Evolutionary conservation across 1,140 invertebrate species (phyloP), one percentile per base, ranked within the genome.

Genomic region (Coelopa frigida): DNA sequence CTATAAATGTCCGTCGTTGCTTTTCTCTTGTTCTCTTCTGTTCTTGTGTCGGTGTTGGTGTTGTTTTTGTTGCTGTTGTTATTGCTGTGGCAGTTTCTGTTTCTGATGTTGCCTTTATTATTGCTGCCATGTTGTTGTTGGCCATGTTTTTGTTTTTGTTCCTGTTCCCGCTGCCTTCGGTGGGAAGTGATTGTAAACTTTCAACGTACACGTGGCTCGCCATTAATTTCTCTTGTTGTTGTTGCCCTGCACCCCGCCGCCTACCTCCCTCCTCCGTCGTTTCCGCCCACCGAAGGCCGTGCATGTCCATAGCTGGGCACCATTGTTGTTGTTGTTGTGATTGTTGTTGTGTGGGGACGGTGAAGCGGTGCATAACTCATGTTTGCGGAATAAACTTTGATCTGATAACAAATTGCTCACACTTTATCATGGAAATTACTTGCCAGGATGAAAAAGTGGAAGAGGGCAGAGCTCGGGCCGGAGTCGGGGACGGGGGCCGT

Each of bases 361-460:
- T n/a, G n/a, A n/a, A n/a, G n/a, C n/a, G n/a, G n/a, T n/a, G 31
- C 33, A 43, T 43, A 43, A 43, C 31, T 43, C 41, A 43, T 43
- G 14, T 15, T 27, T 42, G 22, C 33, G 18, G 10, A 22, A 38
- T 21, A 22, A 38, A 12, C 4, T 21, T 22, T 42, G 40, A 31
- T 42, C 40, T 42, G 22, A 43, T 43, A 43, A 43, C 41, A 43
- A 43, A 43, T 43, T 43, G 27, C 41, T n/a, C 20, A 43, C 26
- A 43, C 18, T 43, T 31, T 43, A 43, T 43, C 41, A 43, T 18
- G 12, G 14, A 35, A 32, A 43, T 32, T 43, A n/a, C 6, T 32
- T 26, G 33, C 36, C 15, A 21, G 15, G 15, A 23, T 22, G 24
- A 38, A 22, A 35, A 1, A 35, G 7, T 23, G 4, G n/a, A 18